Percentiles rank a stretch among this genome's conserved stretches.
Conservation (phyloP, 2,797 vertebrate species). For the Knipowitschia caucasica region DNA sequence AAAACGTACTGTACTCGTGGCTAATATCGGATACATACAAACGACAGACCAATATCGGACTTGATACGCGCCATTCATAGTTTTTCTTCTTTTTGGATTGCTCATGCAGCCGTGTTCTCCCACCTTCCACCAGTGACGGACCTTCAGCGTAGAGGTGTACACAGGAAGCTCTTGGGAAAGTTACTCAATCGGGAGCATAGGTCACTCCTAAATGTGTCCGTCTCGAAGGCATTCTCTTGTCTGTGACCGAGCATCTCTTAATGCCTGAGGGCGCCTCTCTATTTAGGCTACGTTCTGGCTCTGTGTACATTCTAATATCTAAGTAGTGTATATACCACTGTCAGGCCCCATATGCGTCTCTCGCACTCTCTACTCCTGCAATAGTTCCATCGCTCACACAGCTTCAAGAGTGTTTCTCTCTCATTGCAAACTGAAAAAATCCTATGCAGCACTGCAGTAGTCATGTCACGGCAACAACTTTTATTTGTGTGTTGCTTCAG, state of each 20-base stretch:
- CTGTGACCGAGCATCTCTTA: slow-evolving; percentile 59
- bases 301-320: slow-evolving; percentile 68
- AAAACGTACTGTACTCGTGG: too few relatives aligned
- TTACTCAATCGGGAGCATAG: slow-evolving; percentile 82
- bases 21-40: too few relatives aligned
- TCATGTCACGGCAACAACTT: too few relatives aligned
- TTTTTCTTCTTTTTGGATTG: too few relatives aligned
- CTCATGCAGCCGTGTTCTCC: too few relatives aligned
- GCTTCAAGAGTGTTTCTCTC: slow-evolving; percentile 57
- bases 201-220: slow-evolving; percentile 85
- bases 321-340: slow-evolving; percentile 62
- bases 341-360: slow-evolving; percentile 41
- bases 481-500: too few relatives aligned
- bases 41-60: too few relatives aligned
- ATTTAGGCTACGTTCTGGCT: slow-evolving; percentile 69
- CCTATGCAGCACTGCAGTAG: too few relatives aligned
- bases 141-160: slow-evolving; percentile 78
- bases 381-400: slow-evolving; percentile 55
- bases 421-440: slow-evolving; percentile 55
- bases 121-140: slow-evolving; percentile 85
- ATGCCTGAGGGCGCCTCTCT: slow-evolving; percentile 70
- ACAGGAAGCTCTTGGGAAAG: slow-evolving; percentile 84
- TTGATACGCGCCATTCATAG: too few relatives aligned
- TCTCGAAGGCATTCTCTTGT: slow-evolving; percentile 77
- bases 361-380: slow-evolving; percentile 39